Evolutionary conservation across 2,888 invertebrate species (phyloP), one percentile per base, ranked within the genome.

Genomic region (Pegoplata infirma): DNA sequence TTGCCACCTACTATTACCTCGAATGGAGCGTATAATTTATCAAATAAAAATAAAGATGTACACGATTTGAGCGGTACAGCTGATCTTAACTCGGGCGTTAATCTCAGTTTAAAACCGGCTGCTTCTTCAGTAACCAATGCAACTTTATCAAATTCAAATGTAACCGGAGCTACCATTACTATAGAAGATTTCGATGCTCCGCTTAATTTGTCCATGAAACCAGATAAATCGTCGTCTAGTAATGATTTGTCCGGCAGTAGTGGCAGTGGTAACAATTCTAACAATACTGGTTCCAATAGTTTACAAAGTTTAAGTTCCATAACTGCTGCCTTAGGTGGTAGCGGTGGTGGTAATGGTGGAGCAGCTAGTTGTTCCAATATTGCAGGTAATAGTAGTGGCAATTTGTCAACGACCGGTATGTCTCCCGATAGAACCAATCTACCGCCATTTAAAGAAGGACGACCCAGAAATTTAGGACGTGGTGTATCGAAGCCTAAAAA

Each of bases 401-500:
- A 80, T 76, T 74, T 77, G 21, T 80, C 80, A 53, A 75, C 82
- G 49, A 79, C 82, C 53, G 36, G 67, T 66, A 32, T 25, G 19
- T 64, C 64, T 0, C 81, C 84, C 12, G 79, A 79, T 7, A 28
- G 75, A 51, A 79, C 7, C 46, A 75, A 72, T 64, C 84, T 83
- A 36, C 76, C 84, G 1, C 83, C 82, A 6, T 89, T 87, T 46
- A 93, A 96, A 80, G 96, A 96, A 86, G 95, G 95, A 3, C 90
- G 96, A 32, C 96, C 96, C 0, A 91, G 96, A 8, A 96, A 96
- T 90, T 91, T 96, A 23, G 96, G 96, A 21, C 92, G 96, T 5
- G 96, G 96, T 0, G 95, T 96, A 19, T 96, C 96, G 84, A 96
- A 96, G 88, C 96, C 96, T 80, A 97, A 97, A 91, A 97, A 97